These are phyloP conservation scores for Ciona savignyi DNA, from an alignment of 23 tunicate genomes.

Conservation along the genomic window DNA sequence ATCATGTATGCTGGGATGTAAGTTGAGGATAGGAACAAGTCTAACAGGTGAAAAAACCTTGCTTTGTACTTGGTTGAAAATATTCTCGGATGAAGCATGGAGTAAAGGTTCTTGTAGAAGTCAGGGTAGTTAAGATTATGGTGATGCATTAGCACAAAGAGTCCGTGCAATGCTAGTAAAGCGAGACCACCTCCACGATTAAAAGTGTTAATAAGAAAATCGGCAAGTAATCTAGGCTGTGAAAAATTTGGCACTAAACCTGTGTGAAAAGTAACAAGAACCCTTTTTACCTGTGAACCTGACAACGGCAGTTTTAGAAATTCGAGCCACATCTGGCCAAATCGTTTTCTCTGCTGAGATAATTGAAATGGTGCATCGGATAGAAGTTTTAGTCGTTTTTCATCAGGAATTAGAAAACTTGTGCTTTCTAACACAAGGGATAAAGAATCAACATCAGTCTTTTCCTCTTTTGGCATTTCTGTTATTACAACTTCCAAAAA, in stretches of 20 bases:
- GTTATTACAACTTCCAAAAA: neutral
- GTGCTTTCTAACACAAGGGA: neutral
- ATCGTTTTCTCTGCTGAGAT: conserved; percentile 32
- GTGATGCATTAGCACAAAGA: conserved; percentile 63
- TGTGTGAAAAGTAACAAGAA: conserved; percentile 44
- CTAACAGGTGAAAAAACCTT: conserved; percentile 62
- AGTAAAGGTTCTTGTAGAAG: conserved; percentile 64
- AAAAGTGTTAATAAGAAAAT: conserved; percentile 58
- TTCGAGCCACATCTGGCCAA: conserved; percentile 56
- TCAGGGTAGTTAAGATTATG: conserved; percentile 79
- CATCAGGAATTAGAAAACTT: neutral
- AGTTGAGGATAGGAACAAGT: conserved; percentile 64
- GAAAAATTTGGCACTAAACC: conserved; percentile 67
- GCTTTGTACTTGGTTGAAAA: conserved; percentile 64
- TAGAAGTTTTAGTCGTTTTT: neutral
- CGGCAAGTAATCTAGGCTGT: conserved; percentile 60
- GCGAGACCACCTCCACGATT: conserved; percentile 69
- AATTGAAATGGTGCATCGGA: neutral
- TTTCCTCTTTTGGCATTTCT: neutral
- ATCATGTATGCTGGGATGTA: conserved; percentile 68
- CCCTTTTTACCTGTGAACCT: conserved; percentile 26
- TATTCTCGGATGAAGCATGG: conserved; percentile 81
- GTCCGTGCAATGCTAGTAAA: conserved; percentile 52
- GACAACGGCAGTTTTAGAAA: conserved; percentile 46
- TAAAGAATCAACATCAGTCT: neutral